A percentile compares a stretch with the other conserved stretches of the same genome.
These are phyloP conservation scores for Acanthosepion esculentum DNA, from an alignment of 2,888 invertebrate species.

Conservation along the genomic window DNA sequence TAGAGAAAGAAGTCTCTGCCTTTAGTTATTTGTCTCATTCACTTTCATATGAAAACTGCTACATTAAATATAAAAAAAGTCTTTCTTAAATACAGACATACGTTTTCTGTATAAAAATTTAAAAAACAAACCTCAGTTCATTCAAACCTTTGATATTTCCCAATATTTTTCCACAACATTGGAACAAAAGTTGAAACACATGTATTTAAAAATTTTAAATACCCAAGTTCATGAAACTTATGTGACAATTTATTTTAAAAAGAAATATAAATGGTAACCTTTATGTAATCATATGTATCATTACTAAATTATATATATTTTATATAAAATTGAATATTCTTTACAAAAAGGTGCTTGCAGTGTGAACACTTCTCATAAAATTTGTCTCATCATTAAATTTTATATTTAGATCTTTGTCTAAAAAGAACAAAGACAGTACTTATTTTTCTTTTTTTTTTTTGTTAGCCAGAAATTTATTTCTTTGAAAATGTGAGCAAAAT, in stretches of 20 bases:
- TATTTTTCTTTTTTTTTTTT: no score
- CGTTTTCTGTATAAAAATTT: background rate
- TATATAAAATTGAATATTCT: no score
- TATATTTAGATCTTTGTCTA: no score
- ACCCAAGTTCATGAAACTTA: background rate
- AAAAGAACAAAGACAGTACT: no score
- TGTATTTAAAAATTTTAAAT: background rate
- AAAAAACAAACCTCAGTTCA: background rate
- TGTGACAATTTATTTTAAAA: background rate
- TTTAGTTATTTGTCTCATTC: constrained; percentile 4
- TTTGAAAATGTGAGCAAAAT: no score
- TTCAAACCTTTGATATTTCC: background rate
- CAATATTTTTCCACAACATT: background rate
- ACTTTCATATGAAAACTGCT: background rate
- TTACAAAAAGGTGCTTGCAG: no score
- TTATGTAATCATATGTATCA: background rate
- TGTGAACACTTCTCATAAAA: no score
- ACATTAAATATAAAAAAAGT: background rate
- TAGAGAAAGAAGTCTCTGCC: constrained; percentile 2
- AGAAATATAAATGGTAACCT: background rate
- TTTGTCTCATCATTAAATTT: no score
- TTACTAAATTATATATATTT: no score
- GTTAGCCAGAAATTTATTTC: no score
- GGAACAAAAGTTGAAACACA: background rate
- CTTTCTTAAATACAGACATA: background rate